A percentile compares a stretch with the other conserved stretches of the same genome.
phyloP scores from a whole-genome alignment of 2,797 vertebrate species.

The Poecile montanus region DNA sequence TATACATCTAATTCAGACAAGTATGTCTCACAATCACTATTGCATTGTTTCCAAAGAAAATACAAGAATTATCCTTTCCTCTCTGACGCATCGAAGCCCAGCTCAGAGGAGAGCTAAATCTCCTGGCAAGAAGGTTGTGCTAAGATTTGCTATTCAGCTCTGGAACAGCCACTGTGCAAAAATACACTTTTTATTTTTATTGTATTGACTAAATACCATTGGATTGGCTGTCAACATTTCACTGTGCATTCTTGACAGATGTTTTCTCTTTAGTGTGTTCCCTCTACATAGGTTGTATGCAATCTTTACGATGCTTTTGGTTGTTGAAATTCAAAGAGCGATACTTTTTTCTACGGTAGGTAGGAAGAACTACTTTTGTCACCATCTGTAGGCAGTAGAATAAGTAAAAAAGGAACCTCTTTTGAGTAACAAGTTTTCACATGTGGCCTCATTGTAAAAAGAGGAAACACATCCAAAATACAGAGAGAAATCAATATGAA shows the following conservation, averaged over 20 bases:
- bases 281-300: neutral
- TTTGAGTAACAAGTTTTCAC: neutral
- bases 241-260: neutral
- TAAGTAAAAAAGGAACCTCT: neutral
- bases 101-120: constrained; percentile 28
- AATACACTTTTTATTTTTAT: neutral
- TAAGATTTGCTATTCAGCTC: neutral
- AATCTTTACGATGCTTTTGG: neutral
- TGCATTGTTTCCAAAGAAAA: constrained; percentile 62
- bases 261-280: constrained; percentile 8
- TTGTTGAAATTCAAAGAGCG: neutral
- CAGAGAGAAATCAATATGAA: neutral
- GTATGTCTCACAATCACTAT: constrained; percentile 2
- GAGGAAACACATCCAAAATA: neutral
- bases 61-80: constrained; percentile 51
- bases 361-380: neutral
- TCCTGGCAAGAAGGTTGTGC: constrained; percentile 42
- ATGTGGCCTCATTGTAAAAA: neutral
- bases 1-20: constrained; percentile 51
- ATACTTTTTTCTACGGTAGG: neutral
- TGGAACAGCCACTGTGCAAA: neutral
- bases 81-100: constrained; percentile 44
- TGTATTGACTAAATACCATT: neutral
- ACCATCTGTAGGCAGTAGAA: neutral
- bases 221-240: neutral